Evolutionary conservation across 2,888 invertebrate species (phyloP), one percentile per base, ranked within the genome.

Genomic region (Lasioglossum vierecki): DNA sequence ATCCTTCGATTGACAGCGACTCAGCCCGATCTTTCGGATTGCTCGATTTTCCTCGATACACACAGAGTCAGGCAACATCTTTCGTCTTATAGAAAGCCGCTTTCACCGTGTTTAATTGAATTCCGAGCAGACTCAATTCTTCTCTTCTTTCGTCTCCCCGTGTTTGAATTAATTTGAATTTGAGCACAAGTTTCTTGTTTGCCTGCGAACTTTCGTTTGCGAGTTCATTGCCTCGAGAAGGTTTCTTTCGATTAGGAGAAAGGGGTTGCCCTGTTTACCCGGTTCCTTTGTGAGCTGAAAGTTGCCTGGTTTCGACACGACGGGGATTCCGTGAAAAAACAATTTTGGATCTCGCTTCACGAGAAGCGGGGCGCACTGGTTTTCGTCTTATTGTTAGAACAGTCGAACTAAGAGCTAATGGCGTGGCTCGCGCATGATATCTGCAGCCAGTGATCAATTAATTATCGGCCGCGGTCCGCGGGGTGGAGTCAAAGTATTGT

Each of bases 361-460:
- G 83, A 89, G 71, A 57, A 75, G 77, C 49, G 57, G 76, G 77
- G 35, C 26, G 8, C 30, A 63, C 22, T 13, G 35, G 63, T n/a
- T 26, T 39, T 72, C 73, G 74, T 82, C 73, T 82, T 35, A 35
- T 68, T 35, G 35, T 68, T 86, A 84, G 82, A 83, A 83, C 22
- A 11, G n/a, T 83, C 63, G 79, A 57, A 73, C 74, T 75, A 72
- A 74, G 82, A 87, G 84, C 77, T 88, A 90, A 90, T 86, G 76
- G 79, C 39, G 81, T 75, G 73, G 82, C 78, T 84, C 66, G 66
- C 66, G 80, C 73, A 80, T 89, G 90, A 89, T 93, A 93, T 93
- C 93, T 91, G 79, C 82, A 88, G 84, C 82, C 83, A 86, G 79
- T 92, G 93, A 93, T 94, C 92, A 93, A 94, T 93, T 94, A 93